Evolutionary conservation across 2,888 invertebrate species (phyloP).

Genomic region (Torymus auratus): DNA sequence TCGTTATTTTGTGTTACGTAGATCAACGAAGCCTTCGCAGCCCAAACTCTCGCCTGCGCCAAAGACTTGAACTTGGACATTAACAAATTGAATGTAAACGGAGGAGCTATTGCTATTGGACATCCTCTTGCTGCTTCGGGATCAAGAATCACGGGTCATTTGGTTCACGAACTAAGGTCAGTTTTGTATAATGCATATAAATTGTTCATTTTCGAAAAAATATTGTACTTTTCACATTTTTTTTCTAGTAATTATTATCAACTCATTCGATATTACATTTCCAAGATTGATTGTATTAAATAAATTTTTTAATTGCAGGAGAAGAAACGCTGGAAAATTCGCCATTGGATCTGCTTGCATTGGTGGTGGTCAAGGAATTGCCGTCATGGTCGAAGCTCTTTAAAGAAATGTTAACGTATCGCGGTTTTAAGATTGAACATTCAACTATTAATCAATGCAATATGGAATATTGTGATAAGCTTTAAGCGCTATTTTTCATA

Average conservation of each 20-base stretch:
- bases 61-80: constrained; percentile 92
- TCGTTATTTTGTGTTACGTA: constrained; percentile 72
- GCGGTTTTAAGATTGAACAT: too few relatives aligned
- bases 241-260: not conserved
- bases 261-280: too few relatives aligned
- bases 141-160: constrained; percentile 92
- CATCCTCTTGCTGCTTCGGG: constrained; percentile 98
- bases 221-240: not conserved
- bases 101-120: constrained; percentile 98
- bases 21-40: constrained; percentile 99
- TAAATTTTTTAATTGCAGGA: constrained; percentile 78
- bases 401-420: constrained; percentile 71
- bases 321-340: constrained; percentile 89
- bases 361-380: constrained; percentile 99
- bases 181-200: constrained; percentile 25
- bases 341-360: constrained; percentile 98
- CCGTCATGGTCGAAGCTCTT: constrained; percentile 89
- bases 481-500: constrained; percentile 3
- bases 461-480: constrained; percentile 34
- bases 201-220: constrained; percentile 11
- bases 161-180: constrained; percentile 93
- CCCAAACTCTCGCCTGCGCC: constrained; percentile 94
- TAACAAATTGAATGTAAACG: constrained; percentile 94
- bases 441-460: constrained; percentile 33
- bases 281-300: too few relatives aligned